Evolutionary conservation across 1,140 invertebrate genomes (phyloP).

Genomic region (Reticulitermes speratus): DNA sequence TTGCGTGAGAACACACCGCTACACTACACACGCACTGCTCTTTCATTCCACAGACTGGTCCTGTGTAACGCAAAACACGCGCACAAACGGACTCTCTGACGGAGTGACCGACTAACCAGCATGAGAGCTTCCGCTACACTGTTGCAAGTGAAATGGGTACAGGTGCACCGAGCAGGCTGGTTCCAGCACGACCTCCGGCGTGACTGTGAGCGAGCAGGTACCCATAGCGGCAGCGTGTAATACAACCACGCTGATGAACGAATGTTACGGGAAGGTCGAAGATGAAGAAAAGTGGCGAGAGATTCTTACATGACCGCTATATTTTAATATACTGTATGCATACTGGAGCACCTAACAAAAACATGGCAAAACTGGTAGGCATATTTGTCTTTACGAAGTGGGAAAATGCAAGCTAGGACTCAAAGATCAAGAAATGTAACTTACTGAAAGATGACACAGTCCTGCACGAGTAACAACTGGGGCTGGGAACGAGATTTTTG

Average conservation of each 20-base stretch:
- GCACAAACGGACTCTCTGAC: not conserved
- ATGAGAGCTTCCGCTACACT: not conserved
- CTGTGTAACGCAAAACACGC: not conserved
- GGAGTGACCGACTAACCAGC: not conserved
- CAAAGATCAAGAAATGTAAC: too few species aligned
- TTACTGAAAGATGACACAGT: too few species aligned
- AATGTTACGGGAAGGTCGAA: too few species aligned
- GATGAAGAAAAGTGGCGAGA: too few species aligned
- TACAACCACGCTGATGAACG: not conserved
- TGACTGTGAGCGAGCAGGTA: not conserved
- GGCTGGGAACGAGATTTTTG: too few species aligned
- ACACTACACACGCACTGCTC: not conserved
- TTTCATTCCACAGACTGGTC: not conserved
- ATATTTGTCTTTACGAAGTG: too few species aligned
- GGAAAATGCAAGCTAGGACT: too few species aligned
- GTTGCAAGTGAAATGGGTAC: not conserved
- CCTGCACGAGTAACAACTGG: too few species aligned
- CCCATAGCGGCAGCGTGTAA: not conserved
- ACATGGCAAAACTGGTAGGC: too few species aligned
- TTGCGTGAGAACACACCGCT: not conserved
- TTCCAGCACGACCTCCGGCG: not conserved
- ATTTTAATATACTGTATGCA: too few species aligned
- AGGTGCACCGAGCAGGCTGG: not conserved
- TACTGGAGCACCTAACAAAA: too few species aligned
- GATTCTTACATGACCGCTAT: too few species aligned